Percentiles rank a stretch among this genome's conserved stretches.
Evolutionary conservation across 2,888 invertebrate genomes (phyloP).

Genomic region (Vannuccia rotundouncinata): DNA sequence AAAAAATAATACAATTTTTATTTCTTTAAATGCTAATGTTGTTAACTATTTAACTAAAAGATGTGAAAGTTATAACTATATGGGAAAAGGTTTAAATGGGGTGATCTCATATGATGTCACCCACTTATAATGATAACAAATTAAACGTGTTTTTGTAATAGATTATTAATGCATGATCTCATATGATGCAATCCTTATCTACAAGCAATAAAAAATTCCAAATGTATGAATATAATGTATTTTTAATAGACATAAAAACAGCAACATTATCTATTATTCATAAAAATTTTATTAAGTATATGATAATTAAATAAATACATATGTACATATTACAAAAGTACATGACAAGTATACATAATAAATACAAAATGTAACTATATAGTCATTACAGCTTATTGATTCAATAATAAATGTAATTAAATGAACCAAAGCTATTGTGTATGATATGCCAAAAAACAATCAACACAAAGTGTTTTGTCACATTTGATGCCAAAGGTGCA

Average conservation of each 20-base stretch:
- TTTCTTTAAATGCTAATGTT: neutral
- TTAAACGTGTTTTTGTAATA: too few relatives aligned
- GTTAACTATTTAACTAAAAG: neutral
- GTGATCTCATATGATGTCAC: too few relatives aligned
- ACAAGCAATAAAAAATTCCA: neutral
- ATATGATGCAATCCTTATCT: neutral
- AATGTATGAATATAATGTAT: neutral
- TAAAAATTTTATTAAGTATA: neutral
- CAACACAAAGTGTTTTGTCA: slow-evolving; percentile 20
- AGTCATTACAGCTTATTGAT: neutral
- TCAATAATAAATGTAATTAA: neutral
- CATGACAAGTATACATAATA: neutral
- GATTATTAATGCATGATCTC: neutral
- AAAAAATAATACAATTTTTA: neutral
- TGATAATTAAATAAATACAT: neutral
- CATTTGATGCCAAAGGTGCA: slow-evolving; percentile 8
- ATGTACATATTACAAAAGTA: neutral
- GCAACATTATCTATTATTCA: neutral
- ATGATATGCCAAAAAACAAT: neutral
- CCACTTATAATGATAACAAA: too few relatives aligned
- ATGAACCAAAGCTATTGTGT: neutral
- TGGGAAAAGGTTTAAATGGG: too few relatives aligned
- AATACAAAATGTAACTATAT: neutral
- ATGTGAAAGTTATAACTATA: neutral
- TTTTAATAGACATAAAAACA: neutral